Percentiles rank a stretch among this genome's conserved stretches.
Conservation (phyloP, 2,888 invertebrate genomes). For the Polymixis lichenea region DNA sequence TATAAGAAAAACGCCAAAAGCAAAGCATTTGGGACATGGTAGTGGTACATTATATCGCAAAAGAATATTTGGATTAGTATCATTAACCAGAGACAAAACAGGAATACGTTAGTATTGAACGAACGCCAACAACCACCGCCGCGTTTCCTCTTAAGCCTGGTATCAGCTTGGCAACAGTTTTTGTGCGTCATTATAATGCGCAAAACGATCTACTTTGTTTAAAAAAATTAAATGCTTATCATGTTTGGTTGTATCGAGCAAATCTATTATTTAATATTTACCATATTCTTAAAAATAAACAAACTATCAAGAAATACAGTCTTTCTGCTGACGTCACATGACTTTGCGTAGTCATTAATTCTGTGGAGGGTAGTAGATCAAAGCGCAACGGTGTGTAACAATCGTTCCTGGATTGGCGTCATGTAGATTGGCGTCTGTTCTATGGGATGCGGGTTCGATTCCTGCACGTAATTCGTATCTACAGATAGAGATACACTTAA, state of each 20-base stretch:
- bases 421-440: neutral
- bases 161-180: neutral
- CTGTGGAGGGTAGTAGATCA: neutral
- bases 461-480: neutral
- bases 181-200: neutral
- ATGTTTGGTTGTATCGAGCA: conserved; percentile 5
- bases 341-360: neutral
- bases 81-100: neutral
- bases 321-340: neutral
- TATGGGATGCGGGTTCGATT: neutral
- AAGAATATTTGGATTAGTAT: neutral
- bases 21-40: neutral
- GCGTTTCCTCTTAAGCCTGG: no score
- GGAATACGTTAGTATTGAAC: no score
- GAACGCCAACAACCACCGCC: no score
- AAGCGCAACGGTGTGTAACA: neutral
- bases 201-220: neutral
- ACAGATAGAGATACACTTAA: neutral
- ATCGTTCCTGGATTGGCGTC: neutral
- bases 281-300: neutral
- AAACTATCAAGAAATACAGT: neutral
- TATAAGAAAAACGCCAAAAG: neutral
- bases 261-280: neutral
- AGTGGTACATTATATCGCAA: neutral
- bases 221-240: no score